Conservation (phyloP, 2,113 vertebrate genomes). For the Pycnonotus jocosus region DNA sequence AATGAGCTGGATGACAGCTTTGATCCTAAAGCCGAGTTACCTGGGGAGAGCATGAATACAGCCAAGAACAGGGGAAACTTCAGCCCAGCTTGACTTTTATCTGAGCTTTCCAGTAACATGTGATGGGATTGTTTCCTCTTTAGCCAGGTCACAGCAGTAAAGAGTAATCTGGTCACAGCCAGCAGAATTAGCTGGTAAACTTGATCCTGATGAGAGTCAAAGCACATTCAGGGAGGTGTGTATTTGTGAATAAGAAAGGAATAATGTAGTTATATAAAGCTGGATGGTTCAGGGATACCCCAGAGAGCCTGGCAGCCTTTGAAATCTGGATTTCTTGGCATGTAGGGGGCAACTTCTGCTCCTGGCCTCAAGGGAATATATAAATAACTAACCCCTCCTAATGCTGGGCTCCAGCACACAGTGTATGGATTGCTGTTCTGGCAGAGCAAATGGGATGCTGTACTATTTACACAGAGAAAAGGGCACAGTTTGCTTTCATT, state of each 20-base stretch:
- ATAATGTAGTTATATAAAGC: neutral
- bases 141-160: neutral
- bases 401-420: neutral
- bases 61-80: neutral
- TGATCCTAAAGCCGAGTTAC: neutral
- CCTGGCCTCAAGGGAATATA: neutral
- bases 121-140: neutral
- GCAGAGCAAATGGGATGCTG: neutral
- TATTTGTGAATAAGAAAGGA: neutral
- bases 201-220: neutral
- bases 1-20: neutral
- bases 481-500: slow-evolving; percentile 14
- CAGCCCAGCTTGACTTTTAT: neutral
- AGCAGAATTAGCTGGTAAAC: neutral
- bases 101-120: neutral
- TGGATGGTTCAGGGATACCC: neutral
- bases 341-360: neutral
- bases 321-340: neutral
- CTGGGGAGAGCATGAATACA: neutral
- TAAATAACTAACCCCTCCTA: neutral
- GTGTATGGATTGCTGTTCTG: neutral
- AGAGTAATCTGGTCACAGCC: neutral
- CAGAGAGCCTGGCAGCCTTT: neutral
- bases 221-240: neutral
- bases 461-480: slow-evolving; percentile 7